Evolutionary conservation across 2,797 vertebrate genomes (phyloP), one percentile per base, ranked within the genome.

Genomic region (Melanotaenia boesemani): DNA sequence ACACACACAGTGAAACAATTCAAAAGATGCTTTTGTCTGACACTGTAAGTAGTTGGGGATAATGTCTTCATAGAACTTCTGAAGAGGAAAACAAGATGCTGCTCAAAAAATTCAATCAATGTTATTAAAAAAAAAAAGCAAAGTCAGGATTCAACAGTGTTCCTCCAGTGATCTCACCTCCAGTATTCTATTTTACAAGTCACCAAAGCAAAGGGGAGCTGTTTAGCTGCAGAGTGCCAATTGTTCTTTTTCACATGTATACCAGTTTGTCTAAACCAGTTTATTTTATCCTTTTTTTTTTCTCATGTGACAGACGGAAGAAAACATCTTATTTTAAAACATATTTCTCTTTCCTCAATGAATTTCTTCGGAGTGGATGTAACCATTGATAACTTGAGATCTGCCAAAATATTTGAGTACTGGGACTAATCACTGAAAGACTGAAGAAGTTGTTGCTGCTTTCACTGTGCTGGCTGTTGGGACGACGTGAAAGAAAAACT

Each of bases 121-220:
- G 28, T 16, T 28, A 13, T 55, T 55, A 13, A 9, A 9, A 44
- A 50, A 4, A 54, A 65, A 20, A 70, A 63, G 28, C 13, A 34
- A 70, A 39, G 24, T 67, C 41, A 7, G 50, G 32, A 7, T 72
- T 37, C 55, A 54, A 67, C 73, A 82, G 80, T 83, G 76, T 90
- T 86, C 20, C 30, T 28, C 10, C 46, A 37, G 22, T 36, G 6
- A 71, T 63, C 32, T 16, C 30, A 26, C 58, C 15, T 71, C 46
- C 67, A 79, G 74, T 85, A 72, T 89, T 87, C 18, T 77, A 63
- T 87, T 84, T 82, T 79, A 11, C 60, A 75, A 67, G 30, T 72
- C 54, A 36, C 24, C 32, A 69, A 39, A 66, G 63, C 34, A 62
- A 8, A 68, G 39, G 9, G 16, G 28, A 64, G 39, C 48, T 50